Percentiles rank a stretch among this genome's conserved stretches.
Conservation (phyloP, 2,113 vertebrate species). For the Dryoscopus gambensis region DNA sequence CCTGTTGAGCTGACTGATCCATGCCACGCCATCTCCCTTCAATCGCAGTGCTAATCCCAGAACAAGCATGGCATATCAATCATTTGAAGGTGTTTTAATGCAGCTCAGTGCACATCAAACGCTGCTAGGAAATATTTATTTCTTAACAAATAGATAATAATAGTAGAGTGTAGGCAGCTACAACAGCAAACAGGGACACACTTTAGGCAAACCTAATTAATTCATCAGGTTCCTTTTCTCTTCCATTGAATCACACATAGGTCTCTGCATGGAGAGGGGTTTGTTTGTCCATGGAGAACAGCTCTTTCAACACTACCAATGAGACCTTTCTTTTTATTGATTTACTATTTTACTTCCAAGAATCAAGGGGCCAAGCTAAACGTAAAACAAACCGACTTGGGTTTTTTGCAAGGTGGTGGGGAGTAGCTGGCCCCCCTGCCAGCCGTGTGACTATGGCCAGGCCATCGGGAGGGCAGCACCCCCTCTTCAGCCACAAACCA, state of each 20-base stretch:
- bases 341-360: not conserved
- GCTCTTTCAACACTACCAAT: not conserved
- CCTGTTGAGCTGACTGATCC: accelerated
- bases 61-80: not conserved
- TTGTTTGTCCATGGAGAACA: not conserved
- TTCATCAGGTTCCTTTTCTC: not conserved
- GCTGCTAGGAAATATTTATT: not conserved
- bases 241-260: not conserved
- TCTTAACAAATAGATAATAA: not conserved
- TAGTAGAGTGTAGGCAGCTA: not conserved
- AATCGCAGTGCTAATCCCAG: not conserved
- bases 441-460: not conserved
- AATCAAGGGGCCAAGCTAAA: not conserved
- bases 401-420: not conserved
- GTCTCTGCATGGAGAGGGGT: not conserved
- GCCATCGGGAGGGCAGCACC: accelerated
- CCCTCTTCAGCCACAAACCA: not conserved
- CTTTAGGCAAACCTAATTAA: not conserved
- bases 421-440: accelerated
- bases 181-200: not conserved
- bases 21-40: accelerated
- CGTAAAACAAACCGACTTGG: not conserved
- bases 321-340: not conserved
- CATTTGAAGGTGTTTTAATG: not conserved
- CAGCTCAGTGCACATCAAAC: not conserved